Evolutionary conservation across 2,888 invertebrate species (phyloP).

Genomic region (Acrobeloides nanus): DNA sequence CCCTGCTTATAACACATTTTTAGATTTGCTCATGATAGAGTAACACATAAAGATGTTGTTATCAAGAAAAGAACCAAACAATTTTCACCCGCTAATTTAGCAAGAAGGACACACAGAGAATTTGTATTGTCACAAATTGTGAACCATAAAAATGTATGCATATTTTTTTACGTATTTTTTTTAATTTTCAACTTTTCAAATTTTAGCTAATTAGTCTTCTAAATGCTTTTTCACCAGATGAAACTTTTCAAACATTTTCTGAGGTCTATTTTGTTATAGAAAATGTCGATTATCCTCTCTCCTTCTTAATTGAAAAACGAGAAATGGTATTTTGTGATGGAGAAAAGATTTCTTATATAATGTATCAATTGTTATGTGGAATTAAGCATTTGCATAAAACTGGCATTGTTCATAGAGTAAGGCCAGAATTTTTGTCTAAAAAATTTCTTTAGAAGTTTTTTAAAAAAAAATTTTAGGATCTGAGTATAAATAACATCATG

Average conservation of each 20-base stretch:
- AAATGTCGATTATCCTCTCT: conserved; percentile 94
- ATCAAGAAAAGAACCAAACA: too few relatives aligned
- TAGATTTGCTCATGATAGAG: too few relatives aligned
- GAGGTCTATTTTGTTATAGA: conserved; percentile 59
- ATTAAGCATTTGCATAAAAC: conserved; percentile 98
- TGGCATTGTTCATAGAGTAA: conserved; percentile 60
- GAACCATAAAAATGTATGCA: too few relatives aligned
- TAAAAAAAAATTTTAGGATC: conserved; percentile 99
- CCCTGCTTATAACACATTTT: too few relatives aligned
- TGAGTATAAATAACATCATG: conserved; percentile 97
- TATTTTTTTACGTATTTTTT: too few relatives aligned
- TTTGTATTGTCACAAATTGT: too few relatives aligned
- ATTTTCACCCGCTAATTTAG: too few relatives aligned
- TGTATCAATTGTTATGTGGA: conserved; percentile 99
- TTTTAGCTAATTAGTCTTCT: conserved; percentile 77
- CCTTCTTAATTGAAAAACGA: conserved; percentile 99
- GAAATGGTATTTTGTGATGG: conserved; percentile 99
- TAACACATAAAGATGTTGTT: too few relatives aligned
- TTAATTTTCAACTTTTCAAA: too few relatives aligned
- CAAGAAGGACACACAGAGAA: too few relatives aligned
- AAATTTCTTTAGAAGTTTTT: conserved; percentile 21
- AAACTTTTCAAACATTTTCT: conserved; percentile 92
- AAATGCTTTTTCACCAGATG: conserved; percentile 98
- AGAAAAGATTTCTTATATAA: conserved; percentile 95
- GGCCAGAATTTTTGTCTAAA: conserved; percentile 1